A percentile compares a stretch with the other conserved stretches of the same genome.
Evolutionary conservation across 2,888 invertebrate genomes (phyloP).

Genomic region (Eristalis tenax): DNA sequence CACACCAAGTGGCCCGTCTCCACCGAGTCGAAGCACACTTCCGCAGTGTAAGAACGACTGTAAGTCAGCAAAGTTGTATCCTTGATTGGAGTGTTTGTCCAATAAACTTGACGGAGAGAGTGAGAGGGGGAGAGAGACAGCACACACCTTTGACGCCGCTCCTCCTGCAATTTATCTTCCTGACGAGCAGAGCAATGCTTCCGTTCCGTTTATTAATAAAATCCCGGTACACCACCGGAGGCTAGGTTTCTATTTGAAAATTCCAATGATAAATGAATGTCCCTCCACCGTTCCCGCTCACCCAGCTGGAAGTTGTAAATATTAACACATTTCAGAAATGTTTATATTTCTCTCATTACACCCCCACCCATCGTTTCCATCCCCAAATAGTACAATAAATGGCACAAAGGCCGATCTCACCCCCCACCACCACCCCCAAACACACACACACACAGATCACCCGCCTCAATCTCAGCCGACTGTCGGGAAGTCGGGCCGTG

Average conservation of each 20-base stretch:
- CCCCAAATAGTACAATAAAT: conserved; percentile 19
- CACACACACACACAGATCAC: conserved; percentile 6
- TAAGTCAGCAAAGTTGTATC: conserved; percentile 21
- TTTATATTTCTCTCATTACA: conserved; percentile 54
- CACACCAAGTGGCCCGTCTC: neutral
- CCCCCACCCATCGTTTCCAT: neutral
- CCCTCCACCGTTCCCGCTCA: conserved; percentile 31
- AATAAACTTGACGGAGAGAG: conserved; percentile 42
- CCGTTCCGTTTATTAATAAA: conserved; percentile 43
- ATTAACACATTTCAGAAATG: conserved; percentile 63
- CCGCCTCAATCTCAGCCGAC: conserved; percentile 51
- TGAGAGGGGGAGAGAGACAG: too few species aligned
- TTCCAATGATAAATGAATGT: conserved; percentile 57
- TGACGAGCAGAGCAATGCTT: conserved; percentile 24
- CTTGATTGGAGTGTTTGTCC: conserved; percentile 32
- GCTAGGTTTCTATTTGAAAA: conserved; percentile 50
- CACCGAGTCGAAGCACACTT: neutral
- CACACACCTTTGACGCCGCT: conserved; percentile 12
- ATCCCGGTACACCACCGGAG: conserved; percentile 21
- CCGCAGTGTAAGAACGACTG: conserved; percentile 10
- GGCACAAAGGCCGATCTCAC: neutral
- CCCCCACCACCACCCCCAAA: conserved; percentile 11
- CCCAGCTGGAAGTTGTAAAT: conserved; percentile 62
- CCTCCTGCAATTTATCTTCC: conserved; percentile 36
- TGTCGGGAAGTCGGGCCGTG: conserved; percentile 7